These are phyloP conservation scores for Abramis brama DNA, from an alignment of 2,113 vertebrate species.

Conservation along the genomic window DNA sequence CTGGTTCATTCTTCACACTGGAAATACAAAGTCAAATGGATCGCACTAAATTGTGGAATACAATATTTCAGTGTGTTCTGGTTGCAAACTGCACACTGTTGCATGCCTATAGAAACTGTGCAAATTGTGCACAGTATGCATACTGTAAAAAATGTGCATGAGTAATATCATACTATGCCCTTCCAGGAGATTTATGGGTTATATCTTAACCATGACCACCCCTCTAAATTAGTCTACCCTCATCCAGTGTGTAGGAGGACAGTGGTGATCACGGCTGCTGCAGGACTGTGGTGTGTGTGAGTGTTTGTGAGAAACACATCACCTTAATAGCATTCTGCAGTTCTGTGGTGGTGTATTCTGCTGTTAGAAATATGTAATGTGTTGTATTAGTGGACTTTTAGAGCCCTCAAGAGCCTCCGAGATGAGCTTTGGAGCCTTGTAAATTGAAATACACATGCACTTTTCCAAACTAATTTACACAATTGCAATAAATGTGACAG, in stretches of 20 bases:
- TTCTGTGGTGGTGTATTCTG: slow-evolving; percentile 31
- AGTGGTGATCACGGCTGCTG: slow-evolving; percentile 36
- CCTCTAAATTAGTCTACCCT: slow-evolving; percentile 40
- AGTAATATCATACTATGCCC: not conserved
- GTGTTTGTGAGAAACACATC: slow-evolving; percentile 23
- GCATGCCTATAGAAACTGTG: not conserved
- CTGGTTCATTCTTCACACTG: too few relatives aligned
- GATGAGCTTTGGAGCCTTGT: slow-evolving; percentile 49
- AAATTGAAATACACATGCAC: slow-evolving; percentile 37
- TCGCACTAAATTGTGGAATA: not conserved
- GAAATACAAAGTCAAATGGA: not conserved
- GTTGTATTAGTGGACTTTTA: slow-evolving; percentile 42
- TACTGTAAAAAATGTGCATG: not conserved
- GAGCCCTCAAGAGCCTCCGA: not conserved
- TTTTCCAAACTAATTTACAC: slow-evolving; percentile 40
- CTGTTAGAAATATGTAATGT: slow-evolving; percentile 52
- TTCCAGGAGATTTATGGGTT: slow-evolving; percentile 48
- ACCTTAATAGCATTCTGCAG: slow-evolving; percentile 30
- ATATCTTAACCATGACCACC: slow-evolving; percentile 31
- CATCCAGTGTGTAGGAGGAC: slow-evolving; percentile 42
- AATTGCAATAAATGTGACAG: slow-evolving; percentile 45
- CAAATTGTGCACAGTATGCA: not conserved
- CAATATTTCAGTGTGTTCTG: not conserved
- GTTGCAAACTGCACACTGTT: not conserved
- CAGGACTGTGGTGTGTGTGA: slow-evolving; percentile 28